Conservation (phyloP, 2,113 vertebrate species). For the Galbula dea region DNA sequence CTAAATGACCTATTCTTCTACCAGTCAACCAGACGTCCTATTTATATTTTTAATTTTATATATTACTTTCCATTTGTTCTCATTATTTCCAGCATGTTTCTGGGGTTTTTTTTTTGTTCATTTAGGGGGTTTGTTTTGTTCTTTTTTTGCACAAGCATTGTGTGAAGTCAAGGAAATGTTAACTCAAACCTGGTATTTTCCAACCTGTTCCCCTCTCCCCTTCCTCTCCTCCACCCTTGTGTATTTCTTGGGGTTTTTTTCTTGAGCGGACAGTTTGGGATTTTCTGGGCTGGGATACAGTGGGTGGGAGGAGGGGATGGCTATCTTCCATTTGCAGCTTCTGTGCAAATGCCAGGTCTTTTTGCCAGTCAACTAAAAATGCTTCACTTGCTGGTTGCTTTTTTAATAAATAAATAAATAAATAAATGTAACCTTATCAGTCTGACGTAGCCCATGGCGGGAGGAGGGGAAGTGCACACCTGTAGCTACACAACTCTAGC, state of each 20-base stretch:
- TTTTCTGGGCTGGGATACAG: constrained; percentile 46
- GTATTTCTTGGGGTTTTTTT: not conserved
- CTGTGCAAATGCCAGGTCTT: constrained; percentile 71
- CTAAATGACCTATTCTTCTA: constrained; percentile 76
- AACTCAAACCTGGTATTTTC: constrained; percentile 44
- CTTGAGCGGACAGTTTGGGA: constrained; percentile 54
- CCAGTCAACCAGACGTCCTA: constrained; percentile 74
- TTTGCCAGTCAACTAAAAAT: constrained; percentile 57
- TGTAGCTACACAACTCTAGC: constrained; percentile 60
- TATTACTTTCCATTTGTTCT: constrained; percentile 69
- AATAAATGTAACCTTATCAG: constrained; percentile 72
- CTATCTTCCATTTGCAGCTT: constrained; percentile 72
- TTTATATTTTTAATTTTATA: constrained; percentile 79
- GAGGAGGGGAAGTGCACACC: constrained; percentile 74
- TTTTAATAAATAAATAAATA: not conserved
- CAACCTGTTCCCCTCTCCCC: constrained; percentile 52
- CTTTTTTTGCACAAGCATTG: constrained; percentile 71
- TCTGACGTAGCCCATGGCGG: constrained; percentile 32
- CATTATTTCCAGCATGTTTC: constrained; percentile 73
- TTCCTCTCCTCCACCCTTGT: constrained; percentile 25
- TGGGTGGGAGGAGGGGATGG: constrained; percentile 50
- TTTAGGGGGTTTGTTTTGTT: not conserved
- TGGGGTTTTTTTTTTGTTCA: not conserved
- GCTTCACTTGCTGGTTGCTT: constrained; percentile 68
- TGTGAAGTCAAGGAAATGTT: constrained; percentile 66